These are phyloP conservation scores for Tinea trinotella DNA, from an alignment of 2,888 invertebrate species.

Conservation along the genomic window DNA sequence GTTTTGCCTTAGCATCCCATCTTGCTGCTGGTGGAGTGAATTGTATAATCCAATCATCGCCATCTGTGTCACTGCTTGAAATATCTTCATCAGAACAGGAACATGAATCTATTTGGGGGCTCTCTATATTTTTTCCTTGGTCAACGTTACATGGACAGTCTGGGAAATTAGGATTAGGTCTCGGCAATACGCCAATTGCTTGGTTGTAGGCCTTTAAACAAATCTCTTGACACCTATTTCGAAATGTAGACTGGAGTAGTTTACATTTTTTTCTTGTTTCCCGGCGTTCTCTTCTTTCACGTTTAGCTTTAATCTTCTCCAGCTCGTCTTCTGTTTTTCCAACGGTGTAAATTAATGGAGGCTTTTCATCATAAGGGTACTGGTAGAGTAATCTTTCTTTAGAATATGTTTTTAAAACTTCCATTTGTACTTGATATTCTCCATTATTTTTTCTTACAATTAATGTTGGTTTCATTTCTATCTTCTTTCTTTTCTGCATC, in stretches of 20 bases:
- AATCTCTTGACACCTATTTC: constrained; percentile 61
- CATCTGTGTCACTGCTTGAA: constrained; percentile 54
- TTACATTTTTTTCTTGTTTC: constrained; percentile 55
- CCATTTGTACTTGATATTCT: constrained; percentile 59
- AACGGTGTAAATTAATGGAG: constrained; percentile 50
- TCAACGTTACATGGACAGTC: constrained; percentile 51
- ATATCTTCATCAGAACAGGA: constrained; percentile 54
- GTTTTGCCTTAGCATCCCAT: constrained; percentile 53
- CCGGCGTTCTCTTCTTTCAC: constrained; percentile 52
- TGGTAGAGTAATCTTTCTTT: constrained; percentile 52
- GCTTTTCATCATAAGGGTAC: constrained; percentile 61
- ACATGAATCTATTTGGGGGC: constrained; percentile 51
- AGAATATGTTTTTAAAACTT: constrained; percentile 60
- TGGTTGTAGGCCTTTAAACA: constrained; percentile 64
- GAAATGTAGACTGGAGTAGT: constrained; percentile 54
- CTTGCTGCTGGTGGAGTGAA: constrained; percentile 55
- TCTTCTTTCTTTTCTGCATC: constrained; percentile 53
- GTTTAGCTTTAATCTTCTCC: constrained; percentile 42
- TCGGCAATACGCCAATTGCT: constrained; percentile 53
- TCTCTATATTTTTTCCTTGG: constrained; percentile 26
- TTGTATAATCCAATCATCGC: constrained; percentile 60
- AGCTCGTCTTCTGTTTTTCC: constrained; percentile 58
- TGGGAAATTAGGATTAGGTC: constrained; percentile 51
- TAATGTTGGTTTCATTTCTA: constrained; percentile 53
- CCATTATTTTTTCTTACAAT: constrained; percentile 51